Evolutionary conservation across 2,888 invertebrate genomes (phyloP), one percentile per base, ranked within the genome.

Genomic region (Eilema griseolum): DNA sequence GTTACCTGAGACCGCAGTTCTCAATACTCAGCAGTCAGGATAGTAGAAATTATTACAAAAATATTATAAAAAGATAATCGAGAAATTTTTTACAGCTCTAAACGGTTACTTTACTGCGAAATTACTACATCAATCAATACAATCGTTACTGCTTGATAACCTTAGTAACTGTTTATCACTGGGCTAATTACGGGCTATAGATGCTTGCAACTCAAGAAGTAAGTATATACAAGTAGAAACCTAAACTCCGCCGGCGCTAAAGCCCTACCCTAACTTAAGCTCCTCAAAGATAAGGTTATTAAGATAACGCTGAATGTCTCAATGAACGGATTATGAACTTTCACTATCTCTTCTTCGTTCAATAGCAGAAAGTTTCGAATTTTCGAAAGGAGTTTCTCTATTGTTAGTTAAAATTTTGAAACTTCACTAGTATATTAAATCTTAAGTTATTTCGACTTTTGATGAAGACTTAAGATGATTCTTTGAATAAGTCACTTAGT

Each of bases 301-400:
- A 75, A 80, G 81, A 81, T 81, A 80, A 75, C 66, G 57, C 20
- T 37, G 61, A 31, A 66, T 57, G 66, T 71, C 71, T 73, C 72
- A 76, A 75, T 78, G 76, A 78, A 71, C 56, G 68, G 71, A 72
- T 69, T 69, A 62, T 66, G 28, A 62, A 80, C 66, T 76, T 75
- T 56, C 33, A 66, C 68, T 72, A 74, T 80, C 71, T 61, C 16
- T 10, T 67, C 46, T 66, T 56, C 37, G 52, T 67, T 62, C 57
- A 56, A 62, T 74, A 73, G 66, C 64, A 71, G 60, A 37, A 69
- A 74, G 64, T 76, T n/a, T n/a, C n/a, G n/a, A n/a, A n/a, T n/a
- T n/a, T n/a, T n/a, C n/a, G n/a, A n/a, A n/a, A n/a, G n/a, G n/a
- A n/a, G n/a, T n/a, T 74, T 61, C 33, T 67, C n/a, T 56, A 65